Evolutionary conservation across 2,797 vertebrate genomes (phyloP), one percentile per base, ranked within the genome.

Genomic region (Carapus acus): DNA sequence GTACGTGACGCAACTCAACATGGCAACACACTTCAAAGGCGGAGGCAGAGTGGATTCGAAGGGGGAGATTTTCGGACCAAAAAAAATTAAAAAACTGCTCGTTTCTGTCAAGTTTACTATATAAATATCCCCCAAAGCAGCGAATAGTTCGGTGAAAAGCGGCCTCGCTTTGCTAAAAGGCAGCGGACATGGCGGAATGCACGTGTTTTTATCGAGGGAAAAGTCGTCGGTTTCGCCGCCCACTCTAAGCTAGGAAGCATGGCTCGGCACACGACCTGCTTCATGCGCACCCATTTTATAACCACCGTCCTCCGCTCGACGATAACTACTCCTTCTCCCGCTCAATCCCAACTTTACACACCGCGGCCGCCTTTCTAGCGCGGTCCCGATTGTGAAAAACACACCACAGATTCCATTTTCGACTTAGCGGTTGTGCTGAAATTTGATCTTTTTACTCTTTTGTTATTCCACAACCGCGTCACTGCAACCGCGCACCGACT

Each of bases 1-100:
- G 83, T 78, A 65, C 73, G 80, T 90, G 88, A 88, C 87, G 89
- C 81, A 83, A 81, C 78, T 73, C 81, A 87, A 90, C 85, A 90
- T 90, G 87, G 89, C 88, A 88, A 86, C 85, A 83, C 79, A 74
- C 83, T 85, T 84, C 78, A 85, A 83, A 82, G 74, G 79, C 81
- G 80, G 79, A 79, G 82, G 81, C 65, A 74, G 73, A 37, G 73
- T 53, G 79, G 70, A 47, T 71, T 75, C 64, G 74, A 83, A 76
- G 80, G 82, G 77, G 79, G 78, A 77, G 80, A 83, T 80, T 77
- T 71, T 67, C 66, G 45, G 65, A 66, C 43, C 76, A 74, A 49
- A 43, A 67, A 69, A 23, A 63, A 66, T 43, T 74, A 74, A 49
- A 43, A 67, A 69, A 23, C 69, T 51, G 12, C 19, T 38, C 31